A percentile compares a stretch with the other conserved stretches of the same genome.
Conservation (phyloP, 2,797 vertebrate species). For the Phoxinus dragarum region DNA sequence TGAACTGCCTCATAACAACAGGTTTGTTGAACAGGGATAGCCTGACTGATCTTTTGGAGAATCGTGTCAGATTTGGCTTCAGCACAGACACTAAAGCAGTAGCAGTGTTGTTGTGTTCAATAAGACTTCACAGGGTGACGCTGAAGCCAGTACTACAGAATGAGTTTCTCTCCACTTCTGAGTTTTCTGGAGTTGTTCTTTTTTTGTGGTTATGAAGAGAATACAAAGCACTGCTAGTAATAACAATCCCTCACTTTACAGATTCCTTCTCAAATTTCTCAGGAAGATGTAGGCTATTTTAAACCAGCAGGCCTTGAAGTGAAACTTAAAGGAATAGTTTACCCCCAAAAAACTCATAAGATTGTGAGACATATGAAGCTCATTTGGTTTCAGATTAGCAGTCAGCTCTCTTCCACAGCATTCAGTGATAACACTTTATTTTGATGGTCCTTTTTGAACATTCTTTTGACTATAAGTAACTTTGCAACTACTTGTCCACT, state of each 20-base stretch:
- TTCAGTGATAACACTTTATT: no score
- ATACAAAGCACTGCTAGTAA: background rate
- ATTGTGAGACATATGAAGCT: background rate
- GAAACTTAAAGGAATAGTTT: background rate
- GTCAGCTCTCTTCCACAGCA: background rate
- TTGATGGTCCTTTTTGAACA: no score
- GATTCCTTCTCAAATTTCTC: background rate
- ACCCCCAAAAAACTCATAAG: background rate
- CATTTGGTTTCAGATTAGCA: background rate
- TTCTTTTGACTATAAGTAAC: no score
- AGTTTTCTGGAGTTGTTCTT: background rate
- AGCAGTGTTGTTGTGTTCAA: background rate
- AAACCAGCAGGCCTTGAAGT: background rate
- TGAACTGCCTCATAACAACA: no score
- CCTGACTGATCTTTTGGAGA: slow-evolving; percentile 26
- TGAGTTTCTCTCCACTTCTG: background rate
- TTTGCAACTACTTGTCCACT: no score
- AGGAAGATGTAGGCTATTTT: background rate
- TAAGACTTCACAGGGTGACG: slow-evolving; percentile 13
- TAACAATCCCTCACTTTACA: background rate
- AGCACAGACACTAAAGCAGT: slow-evolving; percentile 5
- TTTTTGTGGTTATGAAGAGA: background rate
- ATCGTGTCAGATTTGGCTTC: background rate
- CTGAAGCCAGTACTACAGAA: slow-evolving; percentile 2
- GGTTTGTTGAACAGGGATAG: slow-evolving; percentile 24